Base-by-base conservation (phyloP, 1,140 invertebrate genomes). In the Ooceraea biroi region DNA sequence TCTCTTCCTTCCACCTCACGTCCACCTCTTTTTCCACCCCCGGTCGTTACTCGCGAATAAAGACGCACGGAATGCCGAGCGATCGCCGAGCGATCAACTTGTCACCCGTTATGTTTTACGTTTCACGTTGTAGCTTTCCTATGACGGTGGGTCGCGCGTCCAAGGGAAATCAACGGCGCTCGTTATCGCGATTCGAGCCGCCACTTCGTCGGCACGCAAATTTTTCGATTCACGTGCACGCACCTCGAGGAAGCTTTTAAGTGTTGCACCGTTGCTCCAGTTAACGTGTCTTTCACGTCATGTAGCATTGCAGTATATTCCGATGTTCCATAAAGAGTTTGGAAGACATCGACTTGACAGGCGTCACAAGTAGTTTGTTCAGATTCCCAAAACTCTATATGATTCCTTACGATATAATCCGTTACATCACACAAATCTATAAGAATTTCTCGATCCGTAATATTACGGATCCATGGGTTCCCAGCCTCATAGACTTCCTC, bases 61-160 rank as follows among this genome's bases (percentile, higher is more conserved):
- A 88, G 87, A 88, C 88, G 86, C 84, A 82, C 69, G 83, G 76
- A 78, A 27, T 11, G 22, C 27, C 25, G 69, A 63, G 7, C 71
- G 36, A 55, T n/a, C 44, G 57, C 36, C 48, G 19, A 61, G n/a
- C 25, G 41, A 57, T 88, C 86, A 85, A 85, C 71, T 80, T 85
- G 87, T 85, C 87, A 88, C 86, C 87, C 36, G 2, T 36, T 36
- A 7, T 7, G 7, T 36, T 36, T 36, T 36, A 36, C 2, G 36
- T 36, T 36, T 7, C 36, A 36, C 36, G 2, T 36, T 36, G 36
- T 7, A 7, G 36, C 2, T 36, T n/a, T n/a, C n/a, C n/a, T n/a
- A n/a, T n/a, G n/a, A n/a, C 36, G 36, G 36, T 7, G 36, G 36
- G 36, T 36, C 36, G n/a, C n/a, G n/a, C n/a, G n/a, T n/a, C n/a